Evolutionary conservation across 2,113 vertebrate genomes (phyloP).

Genomic region (Alexandromys fortis): DNA sequence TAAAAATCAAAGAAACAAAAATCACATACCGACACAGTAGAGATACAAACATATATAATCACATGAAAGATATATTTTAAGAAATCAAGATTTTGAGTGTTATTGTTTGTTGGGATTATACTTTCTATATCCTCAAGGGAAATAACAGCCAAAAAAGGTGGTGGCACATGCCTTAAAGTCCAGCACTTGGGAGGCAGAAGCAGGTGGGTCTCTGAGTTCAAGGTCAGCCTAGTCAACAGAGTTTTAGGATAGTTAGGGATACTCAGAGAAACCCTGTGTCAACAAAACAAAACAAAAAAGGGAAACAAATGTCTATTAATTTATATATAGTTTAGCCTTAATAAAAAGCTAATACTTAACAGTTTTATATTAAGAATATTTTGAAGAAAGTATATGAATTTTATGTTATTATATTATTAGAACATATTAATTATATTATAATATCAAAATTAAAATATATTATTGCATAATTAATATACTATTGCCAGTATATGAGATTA

Average conservation of each 20-base stretch:
- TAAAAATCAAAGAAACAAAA: not conserved
- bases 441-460: not conserved
- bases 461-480: not conserved
- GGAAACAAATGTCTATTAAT: not conserved
- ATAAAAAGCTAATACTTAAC: not conserved
- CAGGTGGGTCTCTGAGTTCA: not conserved
- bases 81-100: not conserved
- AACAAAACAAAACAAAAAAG: not conserved
- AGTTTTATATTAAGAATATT: not conserved
- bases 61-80: not conserved
- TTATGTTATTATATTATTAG: not conserved
- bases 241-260: not conserved
- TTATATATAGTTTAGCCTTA: not conserved
- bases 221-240: not conserved
- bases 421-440: not conserved
- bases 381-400: not conserved
- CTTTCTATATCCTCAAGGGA: not conserved
- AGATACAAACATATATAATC: not conserved
- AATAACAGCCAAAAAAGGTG: not conserved
- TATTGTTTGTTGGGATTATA: not conserved
- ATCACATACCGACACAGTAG: not conserved
- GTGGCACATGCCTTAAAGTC: not conserved
- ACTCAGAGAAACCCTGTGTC: not conserved
- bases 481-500: not conserved
- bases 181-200: not conserved